These are phyloP conservation scores for Dendroctonus valens DNA, from an alignment of 1,140 invertebrate species.

Conservation along the genomic window DNA sequence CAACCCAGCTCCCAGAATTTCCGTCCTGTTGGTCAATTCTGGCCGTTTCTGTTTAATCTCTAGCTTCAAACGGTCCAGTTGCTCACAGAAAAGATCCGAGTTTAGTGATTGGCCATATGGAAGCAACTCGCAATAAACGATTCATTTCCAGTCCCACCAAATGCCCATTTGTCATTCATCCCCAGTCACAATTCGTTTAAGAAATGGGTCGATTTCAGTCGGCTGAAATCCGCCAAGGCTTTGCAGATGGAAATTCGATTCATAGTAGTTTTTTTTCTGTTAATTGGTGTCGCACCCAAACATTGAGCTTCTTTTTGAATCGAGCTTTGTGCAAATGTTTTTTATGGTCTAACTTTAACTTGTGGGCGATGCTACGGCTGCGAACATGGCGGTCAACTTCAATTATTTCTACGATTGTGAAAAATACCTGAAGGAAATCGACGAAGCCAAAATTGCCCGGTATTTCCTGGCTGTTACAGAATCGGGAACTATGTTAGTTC, in stretches of 20 bases:
- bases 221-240: neutral
- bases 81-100: slow-evolving; percentile 1
- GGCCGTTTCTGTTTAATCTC: slow-evolving; percentile 22
- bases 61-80: neutral
- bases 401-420: too few relatives aligned
- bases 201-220: slow-evolving; percentile 6
- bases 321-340: slow-evolving; percentile 5
- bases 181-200: slow-evolving; percentile 1
- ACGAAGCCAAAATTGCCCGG: too few relatives aligned
- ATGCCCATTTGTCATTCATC: slow-evolving; percentile 2
- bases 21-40: slow-evolving; percentile 45
- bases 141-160: neutral
- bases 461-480: too few relatives aligned
- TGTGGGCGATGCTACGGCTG: too few relatives aligned
- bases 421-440: too few relatives aligned
- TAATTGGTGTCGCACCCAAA: slow-evolving; percentile 3
- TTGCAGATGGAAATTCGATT: neutral
- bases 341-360: too few relatives aligned
- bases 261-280: neutral
- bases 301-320: neutral
- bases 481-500: too few relatives aligned
- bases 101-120: neutral
- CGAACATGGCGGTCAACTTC: too few relatives aligned
- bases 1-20: slow-evolving; percentile 49
- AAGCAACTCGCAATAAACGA: slow-evolving; percentile 1